Evolutionary conservation across 1,140 invertebrate genomes (phyloP).

Genomic region (Zaprionus taronus): DNA sequence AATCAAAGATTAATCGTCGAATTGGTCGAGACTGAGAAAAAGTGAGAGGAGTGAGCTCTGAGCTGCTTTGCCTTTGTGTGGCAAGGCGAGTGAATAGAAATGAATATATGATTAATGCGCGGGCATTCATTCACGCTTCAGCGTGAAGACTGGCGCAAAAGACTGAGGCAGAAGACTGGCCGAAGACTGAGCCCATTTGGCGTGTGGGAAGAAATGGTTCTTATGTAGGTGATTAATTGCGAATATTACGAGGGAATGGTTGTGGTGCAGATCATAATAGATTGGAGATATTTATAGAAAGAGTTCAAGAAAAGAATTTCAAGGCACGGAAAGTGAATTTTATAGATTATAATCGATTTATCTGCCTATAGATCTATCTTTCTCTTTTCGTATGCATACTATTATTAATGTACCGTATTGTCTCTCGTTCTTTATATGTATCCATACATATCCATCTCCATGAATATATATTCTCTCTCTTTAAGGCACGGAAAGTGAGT

Average conservation of each 20-base stretch:
- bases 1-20: slow-evolving; percentile 44
- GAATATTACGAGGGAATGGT: background rate
- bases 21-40: slow-evolving; percentile 24
- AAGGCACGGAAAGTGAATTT: background rate
- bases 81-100: slow-evolving; percentile 15
- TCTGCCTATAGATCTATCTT: background rate
- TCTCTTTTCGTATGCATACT: background rate
- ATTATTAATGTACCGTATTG: background rate
- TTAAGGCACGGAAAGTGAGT: background rate
- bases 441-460: background rate
- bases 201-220: slow-evolving; percentile 1
- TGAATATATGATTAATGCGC: slow-evolving; percentile 28
- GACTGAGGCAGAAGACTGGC: background rate
- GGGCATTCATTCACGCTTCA: background rate
- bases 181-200: background rate
- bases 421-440: background rate
- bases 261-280: background rate
- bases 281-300: background rate
- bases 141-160: background rate
- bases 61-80: background rate
- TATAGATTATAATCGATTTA: background rate
- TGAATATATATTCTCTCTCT: background rate
- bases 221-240: background rate
- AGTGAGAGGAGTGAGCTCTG: slow-evolving; percentile 42
- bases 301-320: background rate